A percentile compares a stretch with the other conserved stretches of the same genome.
These are phyloP conservation scores for Acrossocheilus wenchowensis DNA, from an alignment of 2,797 vertebrate genomes.

Conservation along the genomic window DNA sequence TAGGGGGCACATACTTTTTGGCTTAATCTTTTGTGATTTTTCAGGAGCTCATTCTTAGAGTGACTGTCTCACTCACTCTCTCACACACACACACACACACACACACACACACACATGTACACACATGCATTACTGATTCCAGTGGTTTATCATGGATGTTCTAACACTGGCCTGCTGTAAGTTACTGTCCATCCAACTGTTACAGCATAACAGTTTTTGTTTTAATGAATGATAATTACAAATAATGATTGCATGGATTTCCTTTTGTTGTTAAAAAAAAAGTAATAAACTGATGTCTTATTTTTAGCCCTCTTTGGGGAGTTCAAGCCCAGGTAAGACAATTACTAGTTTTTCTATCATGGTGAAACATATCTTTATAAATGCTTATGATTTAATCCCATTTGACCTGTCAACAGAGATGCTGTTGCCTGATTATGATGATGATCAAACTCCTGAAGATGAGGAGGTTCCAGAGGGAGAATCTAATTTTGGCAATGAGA, in stretches of 20 bases:
- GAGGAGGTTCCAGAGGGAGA: slow-evolving; percentile 88
- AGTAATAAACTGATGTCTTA: slow-evolving; percentile 44
- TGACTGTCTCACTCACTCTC: background rate
- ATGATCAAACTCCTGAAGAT: slow-evolving; percentile 85
- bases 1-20: no score
- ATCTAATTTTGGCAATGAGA: slow-evolving; percentile 84
- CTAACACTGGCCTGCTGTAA: background rate
- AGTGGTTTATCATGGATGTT: background rate
- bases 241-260: background rate
- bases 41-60: no score
- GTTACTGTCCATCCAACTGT: slow-evolving; percentile 46
- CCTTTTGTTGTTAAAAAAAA: background rate
- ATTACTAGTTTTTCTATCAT: background rate
- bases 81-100: no score
- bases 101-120: no score
- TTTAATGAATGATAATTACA: background rate
- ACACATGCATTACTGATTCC: no score
- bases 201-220: slow-evolving; percentile 2
- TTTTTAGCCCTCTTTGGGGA: slow-evolving; percentile 94
- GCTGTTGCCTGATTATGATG: slow-evolving; percentile 88
- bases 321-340: slow-evolving; percentile 93
- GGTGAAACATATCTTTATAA: background rate
- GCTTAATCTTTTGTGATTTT: no score
- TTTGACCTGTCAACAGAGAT: slow-evolving; percentile 85
- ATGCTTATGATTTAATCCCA: background rate